Evolutionary conservation across 2,113 vertebrate species (phyloP).

Genomic region (Eleginops maclovinus): DNA sequence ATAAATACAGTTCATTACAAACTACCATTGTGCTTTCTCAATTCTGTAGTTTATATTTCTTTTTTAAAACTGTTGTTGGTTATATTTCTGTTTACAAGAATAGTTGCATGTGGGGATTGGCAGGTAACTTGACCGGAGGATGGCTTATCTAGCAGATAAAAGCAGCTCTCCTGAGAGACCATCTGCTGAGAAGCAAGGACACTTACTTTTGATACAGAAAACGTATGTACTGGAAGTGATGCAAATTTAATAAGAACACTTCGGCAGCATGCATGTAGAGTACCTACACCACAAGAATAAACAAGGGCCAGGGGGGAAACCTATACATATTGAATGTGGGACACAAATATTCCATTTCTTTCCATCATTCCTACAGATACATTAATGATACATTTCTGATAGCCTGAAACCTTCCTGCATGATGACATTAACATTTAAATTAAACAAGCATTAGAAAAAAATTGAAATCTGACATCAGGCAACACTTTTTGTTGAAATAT

Average conservation of each 20-base stretch:
- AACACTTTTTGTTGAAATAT: neutral
- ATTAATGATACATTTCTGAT: slow-evolving; percentile 30
- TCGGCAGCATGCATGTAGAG: slow-evolving; percentile 16
- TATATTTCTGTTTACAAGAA: neutral
- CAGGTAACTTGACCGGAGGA: neutral
- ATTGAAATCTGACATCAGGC: neutral
- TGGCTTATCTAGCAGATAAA: neutral
- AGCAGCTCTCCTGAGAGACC: neutral
- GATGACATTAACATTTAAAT: neutral
- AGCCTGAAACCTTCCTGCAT: neutral
- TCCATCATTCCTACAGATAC: slow-evolving; percentile 11
- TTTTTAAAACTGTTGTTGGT: neutral
- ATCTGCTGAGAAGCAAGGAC: neutral
- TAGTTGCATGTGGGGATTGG: neutral
- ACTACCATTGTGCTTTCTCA: no score
- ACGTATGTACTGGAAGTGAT: slow-evolving; percentile 31
- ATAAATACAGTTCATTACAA: neutral
- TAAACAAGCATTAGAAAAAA: no score
- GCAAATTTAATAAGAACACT: slow-evolving; percentile 47
- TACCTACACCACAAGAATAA: neutral
- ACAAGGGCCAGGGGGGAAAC: neutral
- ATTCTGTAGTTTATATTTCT: neutral
- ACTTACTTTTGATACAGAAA: neutral
- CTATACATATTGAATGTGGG: slow-evolving; percentile 48
- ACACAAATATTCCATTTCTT: slow-evolving; percentile 45